Evolutionary conservation across 1,140 invertebrate genomes (phyloP), one percentile per base, ranked within the genome.

Genomic region (Metopolophium dirhodum): DNA sequence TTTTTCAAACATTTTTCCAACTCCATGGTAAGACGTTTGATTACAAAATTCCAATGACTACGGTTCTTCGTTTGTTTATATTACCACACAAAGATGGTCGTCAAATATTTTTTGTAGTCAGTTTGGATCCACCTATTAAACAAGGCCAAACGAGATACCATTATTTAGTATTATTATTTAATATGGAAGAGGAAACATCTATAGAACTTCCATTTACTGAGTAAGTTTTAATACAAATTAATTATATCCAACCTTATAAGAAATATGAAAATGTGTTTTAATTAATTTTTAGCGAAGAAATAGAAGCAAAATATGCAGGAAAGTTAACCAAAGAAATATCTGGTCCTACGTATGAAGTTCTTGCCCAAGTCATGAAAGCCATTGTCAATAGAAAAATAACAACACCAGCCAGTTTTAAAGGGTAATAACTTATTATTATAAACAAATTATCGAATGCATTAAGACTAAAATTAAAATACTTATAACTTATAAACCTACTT

Each of bases 21-120:
- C 97, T 99, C 91, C 99, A 99, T 95, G 99, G 99, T 95, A 99
- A 99, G 97, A 99, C 99, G 1, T 99, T 99, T 95, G 99, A 99
- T 96, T 99, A 99, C 96, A 99, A 99, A 96, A 99, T 99, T 94
- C 98, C 99, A 0, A 98, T 99, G 96, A 98, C 98, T 3, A 99
- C 99, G 1, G 98, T 99, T 26, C 96, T 99, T 20, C 96, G 99
- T 45, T 95, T 99, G 18, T 99, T 99, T 95, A 96, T 99, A 45
- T 96, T 99, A 88, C 99, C 99, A 0, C 99, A 99, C 95, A 99
- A 99, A 95, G 99, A 99, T 96, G 97, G 97, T n/a, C 96, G 99
- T 18, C 99, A 99, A 95, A 99, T 99, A 96, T 99, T 98, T 95
- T 99, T 99, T 96, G 99, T 99, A n/a, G 98, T 99, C 93, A 99